Evolutionary conservation across 2,888 invertebrate genomes (phyloP).

Genomic region (Oxycera nigricornis): DNA sequence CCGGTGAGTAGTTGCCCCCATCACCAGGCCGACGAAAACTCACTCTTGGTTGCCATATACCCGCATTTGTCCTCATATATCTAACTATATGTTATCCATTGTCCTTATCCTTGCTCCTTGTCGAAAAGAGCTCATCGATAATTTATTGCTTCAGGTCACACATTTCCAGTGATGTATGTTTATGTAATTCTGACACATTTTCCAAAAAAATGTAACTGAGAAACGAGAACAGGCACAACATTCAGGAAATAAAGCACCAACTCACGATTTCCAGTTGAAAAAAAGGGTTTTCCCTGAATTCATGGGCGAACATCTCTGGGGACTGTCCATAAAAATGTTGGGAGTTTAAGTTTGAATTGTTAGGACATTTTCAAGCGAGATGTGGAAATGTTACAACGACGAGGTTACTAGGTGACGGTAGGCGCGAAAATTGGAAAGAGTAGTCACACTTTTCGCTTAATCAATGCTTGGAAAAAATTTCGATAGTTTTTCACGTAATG

Average conservation of each 20-base stretch:
- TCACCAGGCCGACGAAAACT: background rate
- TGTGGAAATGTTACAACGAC: too few relatives aligned
- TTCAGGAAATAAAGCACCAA: background rate
- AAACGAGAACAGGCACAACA: background rate
- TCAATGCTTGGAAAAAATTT: too few relatives aligned
- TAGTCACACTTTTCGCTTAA: too few relatives aligned
- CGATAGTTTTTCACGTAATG: too few relatives aligned
- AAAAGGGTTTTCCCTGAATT: background rate
- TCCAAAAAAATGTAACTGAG: background rate
- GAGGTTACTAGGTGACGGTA: too few relatives aligned
- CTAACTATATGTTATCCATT: too few relatives aligned
- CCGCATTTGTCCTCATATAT: background rate
- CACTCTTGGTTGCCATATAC: background rate
- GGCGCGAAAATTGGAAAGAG: too few relatives aligned
- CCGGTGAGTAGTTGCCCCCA: background rate
- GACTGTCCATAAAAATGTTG: slow-evolving; percentile 25
- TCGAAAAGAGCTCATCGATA: slow-evolving; percentile 19
- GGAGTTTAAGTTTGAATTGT: slow-evolving; percentile 4
- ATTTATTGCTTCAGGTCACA: slow-evolving; percentile 35
- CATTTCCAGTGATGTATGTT: slow-evolving; percentile 34
- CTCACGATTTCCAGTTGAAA: background rate
- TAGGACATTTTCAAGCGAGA: background rate
- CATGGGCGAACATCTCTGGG: background rate
- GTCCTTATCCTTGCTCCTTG: background rate
- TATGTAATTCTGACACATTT: slow-evolving; percentile 33